phyloP scores from a whole-genome alignment of 2,797 vertebrate species.

The Melanogrammus aeglefinus region DNA sequence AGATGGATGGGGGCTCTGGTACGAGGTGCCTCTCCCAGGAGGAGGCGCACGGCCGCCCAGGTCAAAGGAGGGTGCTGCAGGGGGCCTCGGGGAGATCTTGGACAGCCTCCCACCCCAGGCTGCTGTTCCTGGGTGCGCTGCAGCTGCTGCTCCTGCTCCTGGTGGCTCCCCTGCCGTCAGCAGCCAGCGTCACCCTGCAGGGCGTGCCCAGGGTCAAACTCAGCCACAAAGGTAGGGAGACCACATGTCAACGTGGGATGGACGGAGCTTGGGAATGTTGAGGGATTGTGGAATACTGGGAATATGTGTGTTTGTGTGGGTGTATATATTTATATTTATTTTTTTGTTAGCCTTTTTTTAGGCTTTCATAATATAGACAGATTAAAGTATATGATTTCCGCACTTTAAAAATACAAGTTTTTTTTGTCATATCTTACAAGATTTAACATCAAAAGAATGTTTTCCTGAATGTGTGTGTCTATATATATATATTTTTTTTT shows the following conservation, averaged over 20 bases:
- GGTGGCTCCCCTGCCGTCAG: conserved; percentile 71
- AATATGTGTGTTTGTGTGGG: neutral
- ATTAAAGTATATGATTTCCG: neutral
- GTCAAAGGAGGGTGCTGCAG: neutral
- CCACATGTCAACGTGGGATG: neutral
- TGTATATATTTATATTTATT: neutral
- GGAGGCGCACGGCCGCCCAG: conserved; percentile 17
- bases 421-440: neutral
- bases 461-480: neutral
- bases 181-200: conserved; percentile 82
- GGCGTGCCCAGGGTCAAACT: conserved; percentile 90
- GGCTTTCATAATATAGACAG: neutral
- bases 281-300: neutral
- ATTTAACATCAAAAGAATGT: neutral
- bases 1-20: conserved; percentile 36
- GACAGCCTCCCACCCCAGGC: conserved; percentile 56
- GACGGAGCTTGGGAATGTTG: neutral
- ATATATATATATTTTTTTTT: neutral
- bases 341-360: neutral
- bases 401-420: neutral
- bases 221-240: conserved; percentile 86
- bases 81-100: conserved; percentile 52
- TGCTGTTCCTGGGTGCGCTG: conserved; percentile 72
- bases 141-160: conserved; percentile 74
- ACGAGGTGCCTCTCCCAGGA: conserved; percentile 34